These are phyloP conservation scores for Pantelozetes paolii DNA, from an alignment of 2,888 invertebrate genomes.

Conservation along the genomic window DNA sequence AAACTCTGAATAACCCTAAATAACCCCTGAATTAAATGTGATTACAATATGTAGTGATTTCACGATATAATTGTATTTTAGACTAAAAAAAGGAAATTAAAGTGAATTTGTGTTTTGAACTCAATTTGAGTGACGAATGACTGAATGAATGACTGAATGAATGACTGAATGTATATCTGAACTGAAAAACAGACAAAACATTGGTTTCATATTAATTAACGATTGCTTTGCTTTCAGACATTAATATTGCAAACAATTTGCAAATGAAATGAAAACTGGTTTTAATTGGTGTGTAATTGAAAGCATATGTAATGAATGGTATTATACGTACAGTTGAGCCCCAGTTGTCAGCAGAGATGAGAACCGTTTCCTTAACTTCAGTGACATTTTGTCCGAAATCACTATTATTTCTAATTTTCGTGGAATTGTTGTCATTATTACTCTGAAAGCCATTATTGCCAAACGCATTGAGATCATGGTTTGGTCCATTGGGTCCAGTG, in stretches of 20 bases:
- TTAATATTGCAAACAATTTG: too few species aligned
- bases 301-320: background rate
- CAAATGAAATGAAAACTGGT: too few species aligned
- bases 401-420: constrained; percentile 25
- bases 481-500: constrained; percentile 37
- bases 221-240: too few species aligned
- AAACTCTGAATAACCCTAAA: too few species aligned
- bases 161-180: too few species aligned
- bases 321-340: constrained; percentile 32
- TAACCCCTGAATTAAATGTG: too few species aligned
- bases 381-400: constrained; percentile 37
- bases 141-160: too few species aligned
- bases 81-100: too few species aligned
- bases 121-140: background rate
- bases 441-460: constrained; percentile 37
- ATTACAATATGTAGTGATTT: too few species aligned
- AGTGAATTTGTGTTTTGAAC: too few species aligned
- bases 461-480: constrained; percentile 35
- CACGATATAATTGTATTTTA: too few species aligned
- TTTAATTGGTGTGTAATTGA: too few species aligned
- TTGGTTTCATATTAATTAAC: background rate
- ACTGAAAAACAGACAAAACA: background rate
- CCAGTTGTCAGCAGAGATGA: constrained; percentile 41
- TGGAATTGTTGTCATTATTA: constrained; percentile 13
- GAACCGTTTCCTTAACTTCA: constrained; percentile 32